A percentile compares a stretch with the other conserved stretches of the same genome.
These are phyloP conservation scores for Drosophila tristis DNA, from an alignment of 1,140 invertebrate genomes.

Conservation along the genomic window DNA sequence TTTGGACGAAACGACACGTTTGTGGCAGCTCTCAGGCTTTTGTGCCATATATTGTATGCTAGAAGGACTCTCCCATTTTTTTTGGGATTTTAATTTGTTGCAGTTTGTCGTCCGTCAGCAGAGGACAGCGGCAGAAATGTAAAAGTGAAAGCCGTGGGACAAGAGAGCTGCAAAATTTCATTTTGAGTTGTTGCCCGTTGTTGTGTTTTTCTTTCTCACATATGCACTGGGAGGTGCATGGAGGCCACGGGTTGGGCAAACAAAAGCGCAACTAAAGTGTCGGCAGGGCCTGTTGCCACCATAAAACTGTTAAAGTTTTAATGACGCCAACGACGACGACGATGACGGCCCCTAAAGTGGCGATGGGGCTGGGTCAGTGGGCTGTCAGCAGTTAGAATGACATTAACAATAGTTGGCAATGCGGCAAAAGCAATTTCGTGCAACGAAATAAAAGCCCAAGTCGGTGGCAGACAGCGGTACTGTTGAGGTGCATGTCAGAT, in stretches of 20 bases:
- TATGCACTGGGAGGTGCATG: conserved; percentile 29
- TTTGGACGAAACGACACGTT: conserved; percentile 14
- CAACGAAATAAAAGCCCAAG: conserved; percentile 70
- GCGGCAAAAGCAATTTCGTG: conserved; percentile 79
- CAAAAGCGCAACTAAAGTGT: conserved; percentile 60
- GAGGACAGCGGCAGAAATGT: not conserved
- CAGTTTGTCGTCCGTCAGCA: conserved; percentile 37
- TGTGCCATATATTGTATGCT: not conserved
- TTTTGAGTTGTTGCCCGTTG: conserved; percentile 63
- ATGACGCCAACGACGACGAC: conserved; percentile 45
- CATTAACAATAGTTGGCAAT: conserved; percentile 81
- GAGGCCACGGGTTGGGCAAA: not conserved
- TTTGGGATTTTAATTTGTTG: conserved; percentile 67
- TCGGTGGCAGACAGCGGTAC: conserved; percentile 18
- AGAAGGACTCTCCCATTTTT: conserved; percentile 36
- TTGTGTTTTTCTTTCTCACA: conserved; percentile 48
- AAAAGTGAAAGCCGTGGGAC: conserved; percentile 62
- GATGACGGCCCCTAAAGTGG: conserved; percentile 8
- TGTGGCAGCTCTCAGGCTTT: conserved; percentile 17
- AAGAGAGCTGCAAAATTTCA: conserved; percentile 53
- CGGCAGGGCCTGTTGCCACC: conserved; percentile 60
- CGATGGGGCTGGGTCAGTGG: conserved; percentile 24
- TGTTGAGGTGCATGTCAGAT: conserved; percentile 24
- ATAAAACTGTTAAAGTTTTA: conserved; percentile 79
- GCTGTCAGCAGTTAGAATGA: conserved; percentile 65